Evolutionary conservation across 2,113 vertebrate species (phyloP), one percentile per base, ranked within the genome.

Genomic region (Menura novaehollandiae): DNA sequence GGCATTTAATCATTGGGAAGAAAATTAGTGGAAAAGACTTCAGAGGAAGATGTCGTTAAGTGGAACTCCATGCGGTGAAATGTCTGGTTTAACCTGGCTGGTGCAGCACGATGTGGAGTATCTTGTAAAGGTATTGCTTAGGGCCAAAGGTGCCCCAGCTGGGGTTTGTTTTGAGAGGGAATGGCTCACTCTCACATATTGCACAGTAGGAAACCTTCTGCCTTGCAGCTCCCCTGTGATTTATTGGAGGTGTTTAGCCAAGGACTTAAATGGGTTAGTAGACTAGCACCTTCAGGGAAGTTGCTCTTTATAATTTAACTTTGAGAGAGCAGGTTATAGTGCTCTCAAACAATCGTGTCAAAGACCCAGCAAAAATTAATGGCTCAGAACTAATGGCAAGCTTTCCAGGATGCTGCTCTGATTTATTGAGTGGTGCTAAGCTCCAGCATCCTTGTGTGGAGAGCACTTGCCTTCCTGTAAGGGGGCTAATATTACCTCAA

Each of bases 401-500:
- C 96, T 98, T 97, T 98, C 93, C 91, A 97, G 97, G 93, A 97
- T 97, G 97, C 93, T 88, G 78, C 78, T 44, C 93, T 98, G 98
- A 98, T 98, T 98, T 98, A 98, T 97, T 96, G 97, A 98, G 97
- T 97, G 94, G 92, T 95, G 96, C 90, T 97, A 91, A 97, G 97
- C 97, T 98, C 95, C 32, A 56, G 95, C 95, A 97, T 98, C 88
- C 30, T 81, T 98, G 96, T 96, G 95, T 98, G 97, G 97, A 98
- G 98, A 98, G 96, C 95, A 94, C 97, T 98, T 97, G 96, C 97
- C 95, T 97, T 97, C 87, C 53, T 91, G 67, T 98, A 96, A 98
- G 95, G 97, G 89, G 96, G 96, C 96, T 98, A 97, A 98, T 98
- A 98, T 97, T 97, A 93, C 98, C 96, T 98, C 98, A 98, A 98